Evolutionary conservation across 2,113 vertebrate genomes (phyloP).

Genomic region (Anoura caudifer): DNA sequence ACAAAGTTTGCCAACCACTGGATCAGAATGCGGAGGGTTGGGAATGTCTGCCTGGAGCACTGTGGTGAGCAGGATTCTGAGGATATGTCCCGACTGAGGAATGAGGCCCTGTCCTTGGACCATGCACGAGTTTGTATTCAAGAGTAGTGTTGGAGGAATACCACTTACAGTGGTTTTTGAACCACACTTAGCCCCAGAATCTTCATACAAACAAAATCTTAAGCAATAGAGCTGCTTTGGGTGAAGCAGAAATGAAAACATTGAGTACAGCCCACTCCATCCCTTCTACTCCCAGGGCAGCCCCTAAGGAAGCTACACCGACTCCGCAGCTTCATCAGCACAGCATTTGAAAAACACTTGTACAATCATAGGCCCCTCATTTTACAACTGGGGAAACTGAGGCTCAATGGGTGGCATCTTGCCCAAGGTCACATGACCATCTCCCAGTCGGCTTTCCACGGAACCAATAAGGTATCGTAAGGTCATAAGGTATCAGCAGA

Average conservation of each 20-base stretch:
- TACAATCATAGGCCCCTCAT: background rate
- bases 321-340: background rate
- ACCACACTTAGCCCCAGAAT: background rate
- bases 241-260: background rate
- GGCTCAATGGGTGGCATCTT: background rate
- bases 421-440: background rate
- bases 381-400: background rate
- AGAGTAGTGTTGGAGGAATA: background rate
- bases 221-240: background rate
- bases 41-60: background rate
- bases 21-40: background rate
- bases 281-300: background rate
- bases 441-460: background rate
- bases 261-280: background rate
- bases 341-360: background rate
- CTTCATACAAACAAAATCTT: constrained; percentile 18
- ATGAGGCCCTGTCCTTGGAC: background rate
- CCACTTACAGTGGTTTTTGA: background rate
- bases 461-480: background rate
- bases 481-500: background rate
- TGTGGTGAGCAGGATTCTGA: background rate
- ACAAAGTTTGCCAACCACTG: background rate
- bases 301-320: background rate
- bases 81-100: background rate
- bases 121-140: background rate